Evolutionary conservation across 2,888 invertebrate genomes (phyloP), one percentile per base, ranked within the genome.

Genomic region (Drosophila demipolita): DNA sequence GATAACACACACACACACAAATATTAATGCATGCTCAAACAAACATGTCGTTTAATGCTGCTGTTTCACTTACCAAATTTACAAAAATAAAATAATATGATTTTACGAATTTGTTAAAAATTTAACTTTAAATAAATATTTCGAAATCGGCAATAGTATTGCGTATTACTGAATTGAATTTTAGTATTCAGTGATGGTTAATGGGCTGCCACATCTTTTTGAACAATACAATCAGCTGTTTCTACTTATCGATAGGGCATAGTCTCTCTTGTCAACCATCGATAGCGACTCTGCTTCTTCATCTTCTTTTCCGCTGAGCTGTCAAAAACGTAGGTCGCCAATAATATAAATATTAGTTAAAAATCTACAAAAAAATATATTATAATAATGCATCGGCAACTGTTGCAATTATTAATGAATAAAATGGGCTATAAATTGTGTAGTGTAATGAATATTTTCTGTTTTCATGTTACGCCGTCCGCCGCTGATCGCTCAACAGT

Each of bases 221-320:
- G n/a, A 57, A 17, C 2, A 9, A 5, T 5, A 8, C 2, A 49
- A 23, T 55, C 78, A 80, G 78, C 81, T 78, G 78, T 20, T 65
- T 26, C 0, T 3, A 35, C 33, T 8, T 50, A 78, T 75, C 75
- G 75, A 66, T 62, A 38, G 8, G 1, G 9, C 12, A 17, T 7
- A 23, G 17, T 6, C 11, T 42, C 29, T 11, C 20, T 36, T 20
- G 1, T 40, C n/a, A 20, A 6, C 15, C 62, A 69, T 74, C 85
- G 82, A 77, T 83, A 66, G 11, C 38, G 52, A 7, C 40, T 48
- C 69, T 42, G 23, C 66, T 50, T 77, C 72, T 70, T 80, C 66
- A 61, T 78, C 82, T 86, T 90, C 90, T 91, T 92, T 92, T 92
- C 92, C 92, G 92, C 85, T 89, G 73, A 83, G 82, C 78, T 91